Percentiles rank a stretch among this genome's conserved stretches.
phyloP scores from a whole-genome alignment of 1,140 invertebrate species.

The Danaus plexippus region DNA sequence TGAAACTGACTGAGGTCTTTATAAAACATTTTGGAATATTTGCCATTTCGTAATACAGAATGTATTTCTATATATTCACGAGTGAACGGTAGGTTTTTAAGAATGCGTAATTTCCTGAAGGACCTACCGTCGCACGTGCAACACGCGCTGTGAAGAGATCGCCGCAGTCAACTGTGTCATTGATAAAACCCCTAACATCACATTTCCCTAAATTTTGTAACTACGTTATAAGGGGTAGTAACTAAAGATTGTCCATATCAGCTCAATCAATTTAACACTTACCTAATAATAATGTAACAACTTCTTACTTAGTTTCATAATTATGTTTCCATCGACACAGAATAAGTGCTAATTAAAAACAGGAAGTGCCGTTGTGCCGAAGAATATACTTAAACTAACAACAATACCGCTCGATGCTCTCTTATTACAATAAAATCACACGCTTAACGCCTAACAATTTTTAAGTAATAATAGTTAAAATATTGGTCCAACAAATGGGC shows the following conservation, averaged over 20 bases:
- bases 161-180: constrained; percentile 69
- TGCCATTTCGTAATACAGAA: constrained; percentile 46
- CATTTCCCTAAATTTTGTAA: constrained; percentile 68
- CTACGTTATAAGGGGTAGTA: constrained; percentile 66
- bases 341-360: constrained; percentile 72
- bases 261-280: constrained; percentile 72
- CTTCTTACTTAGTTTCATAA: constrained; percentile 69
- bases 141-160: constrained; percentile 28
- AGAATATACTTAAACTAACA: constrained; percentile 70
- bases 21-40: constrained; percentile 53
- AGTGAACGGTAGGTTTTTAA: constrained; percentile 32
- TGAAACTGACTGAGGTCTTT: constrained; percentile 40
- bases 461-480: constrained; percentile 73
- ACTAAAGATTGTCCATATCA: constrained; percentile 70
- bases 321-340: constrained; percentile 70
- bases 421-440: constrained; percentile 71
- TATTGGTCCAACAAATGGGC: constrained; percentile 73
- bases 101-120: constrained; percentile 19
- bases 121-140: constrained; percentile 32
- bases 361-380: constrained; percentile 71
- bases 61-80: constrained; percentile 26
- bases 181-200: constrained; percentile 70
- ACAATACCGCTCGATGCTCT: constrained; percentile 69
- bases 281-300: constrained; percentile 72
- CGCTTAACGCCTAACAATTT: constrained; percentile 72